These are phyloP conservation scores for Drosophila littoralis DNA, from an alignment of 1,140 invertebrate species.

Conservation along the genomic window DNA sequence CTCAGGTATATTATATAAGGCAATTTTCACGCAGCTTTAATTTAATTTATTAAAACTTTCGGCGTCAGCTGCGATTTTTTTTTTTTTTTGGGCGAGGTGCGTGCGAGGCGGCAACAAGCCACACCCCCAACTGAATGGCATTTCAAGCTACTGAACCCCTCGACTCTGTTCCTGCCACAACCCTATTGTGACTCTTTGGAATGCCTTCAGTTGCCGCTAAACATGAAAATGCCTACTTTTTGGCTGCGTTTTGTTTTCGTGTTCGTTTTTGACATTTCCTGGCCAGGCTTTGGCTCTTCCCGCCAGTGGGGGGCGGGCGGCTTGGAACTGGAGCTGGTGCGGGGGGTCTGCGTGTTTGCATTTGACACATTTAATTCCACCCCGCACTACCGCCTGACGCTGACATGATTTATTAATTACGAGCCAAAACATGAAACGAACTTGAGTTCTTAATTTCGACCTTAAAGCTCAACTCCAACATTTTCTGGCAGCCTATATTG, in stretches of 20 bases:
- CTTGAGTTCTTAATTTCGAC: slow-evolving; percentile 80
- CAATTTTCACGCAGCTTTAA: slow-evolving; percentile 78
- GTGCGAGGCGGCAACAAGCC: slow-evolving; percentile 56
- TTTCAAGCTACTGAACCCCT: slow-evolving; percentile 5
- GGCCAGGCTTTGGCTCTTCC: slow-evolving; percentile 41
- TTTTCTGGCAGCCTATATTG: slow-evolving; percentile 2
- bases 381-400: slow-evolving; percentile 55
- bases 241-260: slow-evolving; percentile 77
- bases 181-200: slow-evolving; percentile 42
- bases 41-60: slow-evolving; percentile 79
- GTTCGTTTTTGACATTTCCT: slow-evolving; percentile 81
- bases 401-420: slow-evolving; percentile 82
- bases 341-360: slow-evolving; percentile 72
- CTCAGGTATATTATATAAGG: slow-evolving; percentile 59
- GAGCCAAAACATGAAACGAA: slow-evolving; percentile 76
- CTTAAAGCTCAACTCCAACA: slow-evolving; percentile 52
- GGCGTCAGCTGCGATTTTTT: slow-evolving; percentile 53
- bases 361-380: slow-evolving; percentile 79
- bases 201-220: slow-evolving; percentile 56
- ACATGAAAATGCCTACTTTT: slow-evolving; percentile 65
- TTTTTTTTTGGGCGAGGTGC: slow-evolving; percentile 59
- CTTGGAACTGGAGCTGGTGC: background rate
- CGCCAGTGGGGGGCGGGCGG: slow-evolving; percentile 8
- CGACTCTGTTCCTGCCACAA: slow-evolving; percentile 6
- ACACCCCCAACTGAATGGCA: slow-evolving; percentile 40